Evolutionary conservation across 2,113 vertebrate genomes (phyloP), one percentile per base, ranked within the genome.

Genomic region (Protobothrops flavoviridis): DNA sequence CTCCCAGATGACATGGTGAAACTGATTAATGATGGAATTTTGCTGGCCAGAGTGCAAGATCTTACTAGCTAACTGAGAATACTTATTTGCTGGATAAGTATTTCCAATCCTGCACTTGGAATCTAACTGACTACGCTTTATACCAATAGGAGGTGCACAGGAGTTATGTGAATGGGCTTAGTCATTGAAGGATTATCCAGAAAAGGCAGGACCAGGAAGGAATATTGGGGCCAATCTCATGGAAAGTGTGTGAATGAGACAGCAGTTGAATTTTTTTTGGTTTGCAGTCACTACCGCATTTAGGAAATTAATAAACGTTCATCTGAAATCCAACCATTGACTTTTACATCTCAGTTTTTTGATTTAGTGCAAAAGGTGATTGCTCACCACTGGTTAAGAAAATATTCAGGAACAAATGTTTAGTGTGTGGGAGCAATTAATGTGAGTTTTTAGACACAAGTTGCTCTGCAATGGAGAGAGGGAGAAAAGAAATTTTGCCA

Each of bases 311-410:
- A 50, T 90, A 90, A 64, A 90, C 11, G 13, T 64, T 48, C 15
- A 3, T 90, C n/a, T 90, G 89, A 50, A 69, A 69, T 48, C 7
- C 45, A 90, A 7, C 26, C 29, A 0, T 64, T 69, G 45, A 69
- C 59, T 90, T 24, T 90, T 15, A 17, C 24, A 24, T 90, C 57
- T 45, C 59, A 4, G 0, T 90, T 64, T 90, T 26, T 90, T 26
- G 59, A 29, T 48, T 69, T 69, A 48, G 26, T 69, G 43, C 45
- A 39, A 0, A 0, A 0, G 2, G 8, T 56, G 2, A 17, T 23
- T 4, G 64, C 50, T 61, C 39, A 87, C 0, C 0, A 55, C 81
- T 87, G 87, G 20, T 33, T 9, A 57, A n/a, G 29, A 74, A 52
- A 61, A 91, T 26, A 0, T n/a, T 0, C 0, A 6, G 81, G 17